These are phyloP conservation scores for Pelecanus crispus DNA, from an alignment of 2,113 vertebrate species.

Conservation along the genomic window DNA sequence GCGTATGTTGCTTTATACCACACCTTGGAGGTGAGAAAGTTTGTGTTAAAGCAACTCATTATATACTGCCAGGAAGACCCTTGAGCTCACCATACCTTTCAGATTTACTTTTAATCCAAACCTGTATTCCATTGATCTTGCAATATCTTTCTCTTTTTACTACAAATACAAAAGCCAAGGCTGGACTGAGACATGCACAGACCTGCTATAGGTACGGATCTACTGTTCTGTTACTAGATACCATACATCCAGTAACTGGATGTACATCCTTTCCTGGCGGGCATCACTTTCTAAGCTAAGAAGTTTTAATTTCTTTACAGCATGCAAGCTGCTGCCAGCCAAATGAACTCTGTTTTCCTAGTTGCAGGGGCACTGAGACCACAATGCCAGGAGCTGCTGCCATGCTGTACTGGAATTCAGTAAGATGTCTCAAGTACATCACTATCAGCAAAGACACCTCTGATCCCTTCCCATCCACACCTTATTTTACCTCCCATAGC, in stretches of 20 bases:
- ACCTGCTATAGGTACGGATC: neutral
- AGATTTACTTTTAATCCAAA: neutral
- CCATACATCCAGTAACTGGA: too few relatives aligned
- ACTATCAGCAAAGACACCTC: neutral
- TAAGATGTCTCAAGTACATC: neutral
- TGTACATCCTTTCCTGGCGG: neutral
- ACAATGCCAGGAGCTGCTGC: neutral
- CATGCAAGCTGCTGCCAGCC: neutral
- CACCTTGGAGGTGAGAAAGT: neutral
- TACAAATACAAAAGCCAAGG: neutral
- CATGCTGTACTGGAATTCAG: neutral
- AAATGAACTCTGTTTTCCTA: neutral
- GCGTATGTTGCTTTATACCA: neutral
- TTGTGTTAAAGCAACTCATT: neutral
- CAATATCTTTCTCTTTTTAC: neutral
- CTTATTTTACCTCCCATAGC: neutral
- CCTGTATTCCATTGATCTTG: neutral
- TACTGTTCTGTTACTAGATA: neutral
- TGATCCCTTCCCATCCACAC: neutral
- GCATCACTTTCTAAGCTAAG: neutral
- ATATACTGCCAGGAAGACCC: neutral
- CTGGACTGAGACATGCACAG: fast-evolving
- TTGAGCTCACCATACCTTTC: neutral
- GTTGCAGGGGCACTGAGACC: neutral
- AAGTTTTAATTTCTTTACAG: neutral